These are phyloP conservation scores for Cyanoderma ruficeps DNA, from an alignment of 2,113 vertebrate species.

Conservation along the genomic window DNA sequence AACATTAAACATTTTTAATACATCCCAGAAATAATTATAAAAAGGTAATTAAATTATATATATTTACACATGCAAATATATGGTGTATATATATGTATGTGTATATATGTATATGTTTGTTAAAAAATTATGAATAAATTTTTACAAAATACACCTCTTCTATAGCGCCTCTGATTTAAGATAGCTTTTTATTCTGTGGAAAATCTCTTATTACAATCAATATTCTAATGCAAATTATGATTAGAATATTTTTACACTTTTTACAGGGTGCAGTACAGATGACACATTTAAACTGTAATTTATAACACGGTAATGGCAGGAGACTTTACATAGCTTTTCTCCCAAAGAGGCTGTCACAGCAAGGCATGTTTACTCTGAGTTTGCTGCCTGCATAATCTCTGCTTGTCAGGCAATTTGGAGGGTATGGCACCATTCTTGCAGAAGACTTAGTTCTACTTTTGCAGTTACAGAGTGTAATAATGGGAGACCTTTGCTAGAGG, in stretches of 20 bases:
- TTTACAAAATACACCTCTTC: not conserved
- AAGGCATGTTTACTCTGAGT: not conserved
- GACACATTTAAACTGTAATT: not conserved
- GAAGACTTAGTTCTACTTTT: not conserved
- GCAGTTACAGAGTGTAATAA: not conserved
- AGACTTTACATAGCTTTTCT: not conserved
- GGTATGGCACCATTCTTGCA: not conserved
- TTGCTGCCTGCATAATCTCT: not conserved
- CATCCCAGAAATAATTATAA: not conserved
- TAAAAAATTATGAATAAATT: not conserved
- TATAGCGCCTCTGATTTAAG: not conserved
- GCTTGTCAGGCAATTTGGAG: not conserved
- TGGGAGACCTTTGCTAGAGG: conserved; percentile 8
- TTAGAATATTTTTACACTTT: not conserved
- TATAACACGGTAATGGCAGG: not conserved
- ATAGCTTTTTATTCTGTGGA: not conserved
- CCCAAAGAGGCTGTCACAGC: not conserved
- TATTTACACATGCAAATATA: not conserved
- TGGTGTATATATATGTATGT: not conserved
- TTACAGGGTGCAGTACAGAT: not conserved
- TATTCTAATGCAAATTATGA: not conserved
- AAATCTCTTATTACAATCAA: not conserved
- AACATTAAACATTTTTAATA: not conserved
- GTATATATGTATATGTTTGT: not conserved
- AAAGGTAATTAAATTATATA: not conserved